These are phyloP conservation scores for Nothocercus nigrocapillus DNA, from an alignment of 2,113 vertebrate species.

Conservation along the genomic window DNA sequence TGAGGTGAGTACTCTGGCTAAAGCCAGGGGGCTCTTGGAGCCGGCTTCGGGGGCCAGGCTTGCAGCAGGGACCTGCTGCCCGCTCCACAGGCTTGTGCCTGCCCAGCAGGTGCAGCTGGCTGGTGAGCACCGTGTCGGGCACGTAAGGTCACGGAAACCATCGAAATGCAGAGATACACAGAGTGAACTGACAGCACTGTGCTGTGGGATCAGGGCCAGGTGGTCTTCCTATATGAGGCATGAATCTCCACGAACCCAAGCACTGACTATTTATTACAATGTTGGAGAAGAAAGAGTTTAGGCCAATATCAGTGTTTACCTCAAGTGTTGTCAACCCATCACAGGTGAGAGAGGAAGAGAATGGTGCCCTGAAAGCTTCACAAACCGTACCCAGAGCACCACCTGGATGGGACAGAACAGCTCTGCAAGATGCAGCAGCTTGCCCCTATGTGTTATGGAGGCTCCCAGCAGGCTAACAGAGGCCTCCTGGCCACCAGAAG, in stretches of 20 bases:
- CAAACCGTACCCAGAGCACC: neutral
- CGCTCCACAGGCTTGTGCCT: neutral
- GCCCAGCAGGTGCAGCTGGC: neutral
- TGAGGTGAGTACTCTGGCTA: neutral
- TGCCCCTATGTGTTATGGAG: no score
- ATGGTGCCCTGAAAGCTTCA: neutral
- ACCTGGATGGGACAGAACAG: neutral
- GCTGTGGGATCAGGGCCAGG: neutral
- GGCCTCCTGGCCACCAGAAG: neutral
- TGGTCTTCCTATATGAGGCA: neutral
- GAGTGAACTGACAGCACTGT: neutral
- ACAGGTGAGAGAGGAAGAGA: neutral
- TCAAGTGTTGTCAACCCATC: neutral
- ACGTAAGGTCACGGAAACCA: neutral
- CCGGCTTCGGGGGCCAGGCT: neutral
- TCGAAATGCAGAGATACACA: no score
- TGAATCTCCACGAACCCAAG: neutral
- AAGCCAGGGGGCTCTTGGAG: neutral
- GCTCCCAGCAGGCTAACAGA: no score
- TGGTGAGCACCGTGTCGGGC: neutral
- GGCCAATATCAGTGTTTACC: neutral
- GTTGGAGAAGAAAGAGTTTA: neutral
- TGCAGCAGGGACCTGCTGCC: neutral
- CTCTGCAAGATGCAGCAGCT: neutral
- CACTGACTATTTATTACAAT: neutral